These are phyloP conservation scores for Ciconia nigra DNA, from an alignment of 2,797 vertebrate species.

Conservation along the genomic window DNA sequence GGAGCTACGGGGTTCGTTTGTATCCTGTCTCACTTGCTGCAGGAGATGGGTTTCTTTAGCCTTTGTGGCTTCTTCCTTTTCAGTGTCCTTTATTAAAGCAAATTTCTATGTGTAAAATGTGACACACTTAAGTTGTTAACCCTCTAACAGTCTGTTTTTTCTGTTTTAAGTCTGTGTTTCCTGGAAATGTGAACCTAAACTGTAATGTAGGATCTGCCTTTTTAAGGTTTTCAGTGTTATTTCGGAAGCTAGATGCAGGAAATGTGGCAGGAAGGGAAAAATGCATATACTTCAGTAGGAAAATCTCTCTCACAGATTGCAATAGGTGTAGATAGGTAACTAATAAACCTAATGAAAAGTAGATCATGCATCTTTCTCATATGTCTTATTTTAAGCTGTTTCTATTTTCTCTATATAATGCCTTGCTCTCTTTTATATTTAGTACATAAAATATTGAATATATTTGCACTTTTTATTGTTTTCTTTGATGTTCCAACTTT, in stretches of 20 bases:
- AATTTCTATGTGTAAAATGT: constrained; percentile 20
- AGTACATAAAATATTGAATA: background rate
- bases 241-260: constrained; percentile 23
- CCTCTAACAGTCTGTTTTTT: background rate
- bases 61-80: constrained; percentile 30
- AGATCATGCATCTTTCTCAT: background rate
- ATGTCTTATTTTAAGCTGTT: background rate
- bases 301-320: constrained; percentile 8
- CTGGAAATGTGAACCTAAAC: constrained; percentile 11
- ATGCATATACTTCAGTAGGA: background rate
- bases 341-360: constrained; percentile 5
- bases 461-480: constrained; percentile 14
- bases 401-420: background rate
- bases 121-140: constrained; percentile 31
- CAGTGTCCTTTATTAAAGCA: constrained; percentile 7
- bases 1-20: background rate
- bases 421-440: background rate
- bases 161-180: constrained; percentile 37
- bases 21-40: constrained; percentile 37
- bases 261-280: constrained; percentile 43
- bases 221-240: constrained; percentile 10
- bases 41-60: constrained; percentile 36
- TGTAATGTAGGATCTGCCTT: constrained; percentile 20
- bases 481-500: constrained; percentile 38
- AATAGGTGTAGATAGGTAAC: constrained; percentile 34